Conservation (phyloP, 2,113 vertebrate genomes). For the Ciconia stormi region DNA sequence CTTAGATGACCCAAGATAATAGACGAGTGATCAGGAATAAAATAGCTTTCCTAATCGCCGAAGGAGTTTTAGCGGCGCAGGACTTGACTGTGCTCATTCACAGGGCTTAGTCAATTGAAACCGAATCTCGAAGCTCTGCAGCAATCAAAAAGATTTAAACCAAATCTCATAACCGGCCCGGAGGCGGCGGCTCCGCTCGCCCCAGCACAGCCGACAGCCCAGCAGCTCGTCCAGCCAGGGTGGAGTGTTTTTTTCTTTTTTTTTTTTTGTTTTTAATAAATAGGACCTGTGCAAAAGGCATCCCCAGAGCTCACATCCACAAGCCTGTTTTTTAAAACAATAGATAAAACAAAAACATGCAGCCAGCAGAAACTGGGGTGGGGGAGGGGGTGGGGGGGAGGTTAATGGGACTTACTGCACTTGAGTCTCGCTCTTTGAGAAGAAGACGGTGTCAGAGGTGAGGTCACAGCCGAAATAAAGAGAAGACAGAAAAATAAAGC, state of each 20-base stretch:
- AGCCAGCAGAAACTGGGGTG: rapidly evolving
- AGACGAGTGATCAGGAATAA: constrained; percentile 61
- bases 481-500: neutral
- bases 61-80: constrained; percentile 75
- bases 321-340: neutral
- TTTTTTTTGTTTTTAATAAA: too few relatives aligned
- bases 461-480: neutral
- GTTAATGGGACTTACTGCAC: constrained; percentile 83
- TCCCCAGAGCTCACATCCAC: neutral
- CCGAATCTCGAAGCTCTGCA: constrained; percentile 68
- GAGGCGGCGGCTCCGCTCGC: neutral
- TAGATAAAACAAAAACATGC: rapidly evolving
- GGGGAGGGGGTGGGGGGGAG: neutral
- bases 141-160: constrained; percentile 65
- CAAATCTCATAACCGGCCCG: neutral
- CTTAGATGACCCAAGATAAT: constrained; percentile 79
- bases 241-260: neutral
- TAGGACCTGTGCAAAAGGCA: neutral
- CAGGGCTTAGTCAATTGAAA: constrained; percentile 79
- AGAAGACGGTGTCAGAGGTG: neutral
- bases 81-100: constrained; percentile 78
- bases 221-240: neutral
- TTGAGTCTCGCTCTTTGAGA: constrained; percentile 88
- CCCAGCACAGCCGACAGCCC: neutral
- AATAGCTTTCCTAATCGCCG: constrained; percentile 68